Evolutionary conservation across 1,140 invertebrate genomes (phyloP), one percentile per base, ranked within the genome.

Genomic region (Euglossa dilemma): DNA sequence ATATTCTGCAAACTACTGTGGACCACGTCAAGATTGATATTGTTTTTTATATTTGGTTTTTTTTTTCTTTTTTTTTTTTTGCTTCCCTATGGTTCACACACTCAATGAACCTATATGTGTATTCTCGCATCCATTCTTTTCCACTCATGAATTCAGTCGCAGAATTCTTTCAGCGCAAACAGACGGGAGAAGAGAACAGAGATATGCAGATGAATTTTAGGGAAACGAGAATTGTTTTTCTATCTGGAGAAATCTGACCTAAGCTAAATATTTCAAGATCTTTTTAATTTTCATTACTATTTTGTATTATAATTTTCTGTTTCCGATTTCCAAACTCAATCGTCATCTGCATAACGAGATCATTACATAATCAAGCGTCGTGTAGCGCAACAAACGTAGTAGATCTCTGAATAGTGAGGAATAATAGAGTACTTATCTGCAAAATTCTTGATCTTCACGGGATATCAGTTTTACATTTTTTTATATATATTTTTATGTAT

Each of bases 1-100:
- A 83, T 89, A 91, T 66, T 87, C 89, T 89, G 90, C 87, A 89
- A 91, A 92, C 91, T 92, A 93, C 90, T 90, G 87, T 93, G 91
- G 91, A 93, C 91, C 92, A 79, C 89, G 78, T 89, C 70, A 90
- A 90, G 89, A 90, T 90, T 92, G 88, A 91, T 92, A 91, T 66
- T 80, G 71, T 74, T 74, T 74, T 23, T 91, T 84, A 73, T 91
- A 91, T 92, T 92, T 92, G 87, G 88, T 91, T 92, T 85, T 67
- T 64, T 50, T 74, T 72, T 86, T 64, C 63, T 56, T 83, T 57
- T 56, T 69, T 70, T 81, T 66, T 59, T 71, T 57, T 67, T 87
- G 71, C 67, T 75, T 86, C 61, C 76, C 54, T 59, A 45, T 50
- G 56, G 63, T 73, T 82, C 61, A 28, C 57, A 50, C 56, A 54